Evolutionary conservation across 2,113 vertebrate genomes (phyloP).

Genomic region (Psophia crepitans): DNA sequence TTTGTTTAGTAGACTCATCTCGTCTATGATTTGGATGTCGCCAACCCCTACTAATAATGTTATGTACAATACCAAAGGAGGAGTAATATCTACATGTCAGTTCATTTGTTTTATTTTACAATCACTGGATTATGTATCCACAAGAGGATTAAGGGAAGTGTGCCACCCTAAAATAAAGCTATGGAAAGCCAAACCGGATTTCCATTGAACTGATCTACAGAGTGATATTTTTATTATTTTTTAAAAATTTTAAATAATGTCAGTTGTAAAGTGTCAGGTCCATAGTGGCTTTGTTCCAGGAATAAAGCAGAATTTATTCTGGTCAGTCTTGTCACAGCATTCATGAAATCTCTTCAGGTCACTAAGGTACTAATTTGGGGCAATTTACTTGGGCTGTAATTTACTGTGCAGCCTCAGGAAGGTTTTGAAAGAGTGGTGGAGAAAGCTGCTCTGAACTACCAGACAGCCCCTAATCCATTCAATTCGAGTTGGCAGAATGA

Average conservation of each 20-base stretch:
- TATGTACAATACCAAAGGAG: not conserved
- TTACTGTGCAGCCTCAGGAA: not conserved
- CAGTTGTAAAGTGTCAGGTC: not conserved
- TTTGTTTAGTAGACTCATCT: not conserved
- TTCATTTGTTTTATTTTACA: not conserved
- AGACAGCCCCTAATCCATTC: not conserved
- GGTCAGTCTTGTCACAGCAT: not conserved
- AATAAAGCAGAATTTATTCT: not conserved
- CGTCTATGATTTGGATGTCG: not conserved
- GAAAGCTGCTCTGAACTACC: not conserved
- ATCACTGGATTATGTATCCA: not conserved
- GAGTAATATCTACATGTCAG: not conserved
- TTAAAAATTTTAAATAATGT: too few relatives aligned
- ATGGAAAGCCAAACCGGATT: not conserved
- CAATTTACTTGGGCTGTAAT: not conserved
- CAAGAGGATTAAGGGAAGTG: not conserved
- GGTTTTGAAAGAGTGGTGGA: not conserved
- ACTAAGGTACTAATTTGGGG: not conserved
- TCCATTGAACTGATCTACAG: not conserved
- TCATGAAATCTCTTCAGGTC: not conserved
- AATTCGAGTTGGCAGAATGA: accelerated
- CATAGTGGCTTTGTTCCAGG: not conserved
- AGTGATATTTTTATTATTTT: not conserved
- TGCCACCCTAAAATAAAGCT: not conserved
- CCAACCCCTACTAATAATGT: not conserved